A percentile compares a stretch with the other conserved stretches of the same genome.
phyloP scores from a whole-genome alignment of 2,888 invertebrate genomes.

The Erannis defoliaria region DNA sequence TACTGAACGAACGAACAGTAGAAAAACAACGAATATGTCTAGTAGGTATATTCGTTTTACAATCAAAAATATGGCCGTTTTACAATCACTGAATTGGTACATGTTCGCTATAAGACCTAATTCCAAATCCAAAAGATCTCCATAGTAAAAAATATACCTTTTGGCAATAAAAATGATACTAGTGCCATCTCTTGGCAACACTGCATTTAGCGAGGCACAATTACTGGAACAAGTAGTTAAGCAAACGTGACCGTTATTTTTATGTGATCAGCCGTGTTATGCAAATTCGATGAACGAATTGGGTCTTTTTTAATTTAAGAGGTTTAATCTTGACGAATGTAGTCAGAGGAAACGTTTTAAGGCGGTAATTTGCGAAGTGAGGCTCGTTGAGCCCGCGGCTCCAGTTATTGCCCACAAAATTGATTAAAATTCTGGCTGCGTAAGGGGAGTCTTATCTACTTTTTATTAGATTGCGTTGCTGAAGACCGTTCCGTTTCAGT shows the following conservation, averaged over 20 bases:
- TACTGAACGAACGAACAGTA: no score
- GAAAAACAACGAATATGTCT: no score
- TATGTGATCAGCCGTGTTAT: slow-evolving; percentile 54
- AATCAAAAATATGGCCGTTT: no score
- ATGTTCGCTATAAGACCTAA: no score
- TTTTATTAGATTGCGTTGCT: slow-evolving; percentile 73
- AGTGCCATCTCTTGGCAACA: no score
- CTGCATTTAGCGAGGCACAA: slow-evolving; percentile 36
- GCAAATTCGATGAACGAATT: slow-evolving; percentile 56
- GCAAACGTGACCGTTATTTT: slow-evolving; percentile 38
- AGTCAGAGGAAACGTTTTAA: slow-evolving; percentile 66
- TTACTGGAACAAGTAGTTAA: slow-evolving; percentile 43
- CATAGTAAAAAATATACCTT: no score
- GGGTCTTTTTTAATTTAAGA: slow-evolving; percentile 62
- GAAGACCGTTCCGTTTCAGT: slow-evolving; percentile 60
- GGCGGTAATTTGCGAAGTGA: slow-evolving; percentile 75
- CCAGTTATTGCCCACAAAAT: slow-evolving; percentile 79
- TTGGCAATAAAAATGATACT: no score
- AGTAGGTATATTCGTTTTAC: no score
- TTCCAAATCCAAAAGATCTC: no score
- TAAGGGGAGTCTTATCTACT: slow-evolving; percentile 70
- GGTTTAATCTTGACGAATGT: slow-evolving; percentile 67
- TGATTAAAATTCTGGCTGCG: slow-evolving; percentile 82
- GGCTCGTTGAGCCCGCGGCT: slow-evolving; percentile 60
- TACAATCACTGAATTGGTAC: no score